Conservation (phyloP, 2,113 vertebrate species). For the Prionailurus bengalensis region DNA sequence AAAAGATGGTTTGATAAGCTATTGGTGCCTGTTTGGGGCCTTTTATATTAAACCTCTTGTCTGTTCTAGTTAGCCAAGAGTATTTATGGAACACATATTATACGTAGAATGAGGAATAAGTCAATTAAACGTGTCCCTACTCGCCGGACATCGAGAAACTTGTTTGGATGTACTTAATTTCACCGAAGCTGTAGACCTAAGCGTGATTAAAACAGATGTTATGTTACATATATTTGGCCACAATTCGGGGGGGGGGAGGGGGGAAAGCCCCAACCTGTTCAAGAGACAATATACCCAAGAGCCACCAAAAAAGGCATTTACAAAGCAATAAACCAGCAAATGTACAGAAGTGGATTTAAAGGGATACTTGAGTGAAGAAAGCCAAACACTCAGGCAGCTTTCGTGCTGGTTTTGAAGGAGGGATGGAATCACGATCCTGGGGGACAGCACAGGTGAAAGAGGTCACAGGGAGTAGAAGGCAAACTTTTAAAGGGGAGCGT, state of each 20-base stretch:
- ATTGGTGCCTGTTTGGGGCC: neutral
- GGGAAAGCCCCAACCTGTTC: neutral
- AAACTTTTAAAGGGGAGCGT: neutral
- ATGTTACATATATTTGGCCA: neutral
- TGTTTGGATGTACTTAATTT: neutral
- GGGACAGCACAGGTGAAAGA: neutral
- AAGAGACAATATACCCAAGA: neutral
- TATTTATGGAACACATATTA: neutral
- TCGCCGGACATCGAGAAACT: neutral
- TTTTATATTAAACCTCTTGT: slow-evolving; percentile 23
- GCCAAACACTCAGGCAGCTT: neutral
- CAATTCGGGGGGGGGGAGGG: neutral
- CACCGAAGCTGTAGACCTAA: neutral
- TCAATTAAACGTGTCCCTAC: neutral
- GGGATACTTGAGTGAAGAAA: neutral
- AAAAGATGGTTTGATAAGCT: neutral
- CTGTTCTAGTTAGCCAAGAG: neutral
- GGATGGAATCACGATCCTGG: neutral
- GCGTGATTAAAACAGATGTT: neutral
- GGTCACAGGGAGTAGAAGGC: neutral
- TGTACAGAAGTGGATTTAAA: neutral
- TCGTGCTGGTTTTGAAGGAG: neutral
- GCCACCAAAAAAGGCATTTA: neutral
- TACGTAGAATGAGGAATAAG: neutral
- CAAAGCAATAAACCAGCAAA: neutral